Conservation (phyloP, 2,888 invertebrate species). For the Lepidochrysops patricia region DNA sequence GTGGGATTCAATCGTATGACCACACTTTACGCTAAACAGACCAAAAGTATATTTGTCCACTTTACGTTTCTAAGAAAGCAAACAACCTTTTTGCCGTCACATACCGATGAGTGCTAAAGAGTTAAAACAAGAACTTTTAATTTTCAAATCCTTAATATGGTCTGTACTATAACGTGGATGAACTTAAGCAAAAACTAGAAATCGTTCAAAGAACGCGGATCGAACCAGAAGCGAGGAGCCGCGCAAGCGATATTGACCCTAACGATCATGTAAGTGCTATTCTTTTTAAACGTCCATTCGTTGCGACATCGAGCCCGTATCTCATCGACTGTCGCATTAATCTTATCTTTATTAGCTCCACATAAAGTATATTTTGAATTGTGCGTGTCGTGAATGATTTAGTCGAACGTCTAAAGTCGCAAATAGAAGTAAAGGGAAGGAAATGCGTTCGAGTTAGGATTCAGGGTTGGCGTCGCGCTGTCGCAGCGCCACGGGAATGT, state of each 20-base stretch:
- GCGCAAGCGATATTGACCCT: constrained; percentile 47
- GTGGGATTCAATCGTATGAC: too few species aligned
- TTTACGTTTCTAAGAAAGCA: constrained; percentile 11
- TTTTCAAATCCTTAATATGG: constrained; percentile 58
- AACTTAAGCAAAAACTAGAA: constrained; percentile 65
- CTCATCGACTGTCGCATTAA: constrained; percentile 35
- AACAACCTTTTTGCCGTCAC: constrained; percentile 6
- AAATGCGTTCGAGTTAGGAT: constrained; percentile 44
- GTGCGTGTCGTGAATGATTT: constrained; percentile 19
- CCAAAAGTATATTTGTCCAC: not conserved
- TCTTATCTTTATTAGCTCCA: constrained; percentile 43
- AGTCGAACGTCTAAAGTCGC: constrained; percentile 39
- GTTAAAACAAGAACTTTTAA: constrained; percentile 30
- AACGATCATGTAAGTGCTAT: constrained; percentile 40
- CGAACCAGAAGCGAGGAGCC: constrained; percentile 38
- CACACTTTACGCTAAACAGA: not conserved
- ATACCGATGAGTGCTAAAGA: constrained; percentile 14
- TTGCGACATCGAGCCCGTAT: constrained; percentile 48
- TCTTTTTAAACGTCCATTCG: constrained; percentile 39
- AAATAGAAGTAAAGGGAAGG: constrained; percentile 46
- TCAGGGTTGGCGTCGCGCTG: constrained; percentile 51
- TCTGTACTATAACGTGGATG: constrained; percentile 51
- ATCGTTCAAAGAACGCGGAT: constrained; percentile 67
- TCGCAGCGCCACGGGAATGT: constrained; percentile 41
- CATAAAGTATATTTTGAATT: constrained; percentile 50